phyloP scores from a whole-genome alignment of 2,888 invertebrate genomes.

The Zele albiditarsus region DNA sequence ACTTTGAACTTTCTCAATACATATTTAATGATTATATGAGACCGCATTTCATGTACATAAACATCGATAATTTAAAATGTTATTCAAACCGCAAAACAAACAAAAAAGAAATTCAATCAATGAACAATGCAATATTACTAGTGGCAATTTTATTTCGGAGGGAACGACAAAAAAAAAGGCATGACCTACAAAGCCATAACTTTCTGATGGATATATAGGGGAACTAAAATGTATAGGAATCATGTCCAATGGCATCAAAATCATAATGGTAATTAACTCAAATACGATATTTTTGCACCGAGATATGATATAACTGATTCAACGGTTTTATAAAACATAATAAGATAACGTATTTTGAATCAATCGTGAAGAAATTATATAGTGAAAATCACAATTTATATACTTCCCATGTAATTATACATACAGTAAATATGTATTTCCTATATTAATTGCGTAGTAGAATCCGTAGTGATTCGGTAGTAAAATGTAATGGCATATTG shows the following conservation, averaged over 20 bases:
- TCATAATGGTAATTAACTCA: conserved; percentile 63
- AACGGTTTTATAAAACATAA: conserved; percentile 44
- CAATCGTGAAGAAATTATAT: conserved; percentile 3
- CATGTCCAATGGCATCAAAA: conserved; percentile 60
- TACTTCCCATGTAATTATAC: neutral
- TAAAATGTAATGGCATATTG: neutral
- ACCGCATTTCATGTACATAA: neutral
- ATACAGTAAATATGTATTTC: neutral
- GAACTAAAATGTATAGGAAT: conserved; percentile 6
- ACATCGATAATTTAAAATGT: neutral
- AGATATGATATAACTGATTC: conserved; percentile 55
- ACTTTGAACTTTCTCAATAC: neutral
- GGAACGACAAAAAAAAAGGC: neutral
- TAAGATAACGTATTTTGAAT: conserved; percentile 32
- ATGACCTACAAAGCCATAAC: neutral
- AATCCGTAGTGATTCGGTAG: no score
- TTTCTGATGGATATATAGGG: neutral
- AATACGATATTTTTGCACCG: conserved; percentile 71
- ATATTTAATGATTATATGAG: neutral
- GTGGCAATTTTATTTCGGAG: neutral
- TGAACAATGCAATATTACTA: neutral
- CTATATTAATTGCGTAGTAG: neutral
- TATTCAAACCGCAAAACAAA: neutral
- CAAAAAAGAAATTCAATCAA: neutral
- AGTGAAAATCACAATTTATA: neutral